Percentiles rank a stretch among this genome's conserved stretches.
phyloP scores from a whole-genome alignment of 2,797 vertebrate genomes.

The Falco novaeseelandiae region DNA sequence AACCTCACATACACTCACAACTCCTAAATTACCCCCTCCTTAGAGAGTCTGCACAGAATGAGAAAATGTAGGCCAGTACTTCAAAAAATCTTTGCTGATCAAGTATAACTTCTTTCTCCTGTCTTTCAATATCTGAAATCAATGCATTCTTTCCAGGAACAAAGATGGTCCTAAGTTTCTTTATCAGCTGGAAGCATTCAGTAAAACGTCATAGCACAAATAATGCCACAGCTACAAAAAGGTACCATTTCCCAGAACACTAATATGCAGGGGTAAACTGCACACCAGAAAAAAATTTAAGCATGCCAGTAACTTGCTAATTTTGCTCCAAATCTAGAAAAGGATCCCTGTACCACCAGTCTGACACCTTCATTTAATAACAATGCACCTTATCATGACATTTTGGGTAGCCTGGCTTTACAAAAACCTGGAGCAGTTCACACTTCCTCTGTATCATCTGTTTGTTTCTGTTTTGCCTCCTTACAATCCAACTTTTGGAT shows the following conservation, averaged over 20 bases:
- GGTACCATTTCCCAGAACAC: background rate
- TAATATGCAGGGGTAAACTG: background rate
- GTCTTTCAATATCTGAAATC: background rate
- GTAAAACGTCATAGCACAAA: background rate
- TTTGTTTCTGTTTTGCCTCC: background rate
- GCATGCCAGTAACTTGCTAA: background rate
- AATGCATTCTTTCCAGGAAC: background rate
- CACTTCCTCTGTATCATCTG: background rate
- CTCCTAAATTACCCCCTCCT: background rate
- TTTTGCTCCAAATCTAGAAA: background rate
- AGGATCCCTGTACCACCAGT: background rate
- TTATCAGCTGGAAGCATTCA: background rate
- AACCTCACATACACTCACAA: background rate
- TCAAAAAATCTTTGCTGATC: background rate
- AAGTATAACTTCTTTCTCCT: background rate
- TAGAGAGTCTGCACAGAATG: accelerated
- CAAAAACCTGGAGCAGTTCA: background rate
- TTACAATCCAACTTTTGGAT: background rate
- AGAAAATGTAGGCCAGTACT: background rate
- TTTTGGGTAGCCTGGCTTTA: background rate
- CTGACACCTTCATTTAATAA: background rate
- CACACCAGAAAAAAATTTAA: background rate
- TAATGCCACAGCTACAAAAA: background rate
- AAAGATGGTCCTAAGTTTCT: background rate
- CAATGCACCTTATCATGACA: background rate